Percentiles rank a stretch among this genome's conserved stretches.
These are phyloP conservation scores for Andrena fulva DNA, from an alignment of 2,888 invertebrate genomes.

Conservation along the genomic window DNA sequence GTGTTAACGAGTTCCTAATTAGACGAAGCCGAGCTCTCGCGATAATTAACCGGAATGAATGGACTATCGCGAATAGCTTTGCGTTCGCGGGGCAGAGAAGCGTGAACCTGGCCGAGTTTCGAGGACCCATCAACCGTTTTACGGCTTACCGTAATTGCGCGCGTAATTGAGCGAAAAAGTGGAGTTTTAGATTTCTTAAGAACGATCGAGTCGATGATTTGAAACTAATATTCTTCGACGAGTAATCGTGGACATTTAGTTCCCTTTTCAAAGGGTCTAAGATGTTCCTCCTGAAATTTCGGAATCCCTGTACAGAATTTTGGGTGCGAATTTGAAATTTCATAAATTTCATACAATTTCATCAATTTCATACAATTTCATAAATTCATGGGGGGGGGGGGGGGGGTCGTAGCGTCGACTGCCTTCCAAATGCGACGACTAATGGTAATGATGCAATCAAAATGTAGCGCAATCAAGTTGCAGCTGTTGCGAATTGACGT, in stretches of 20 bases:
- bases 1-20: conserved; percentile 49
- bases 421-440: conserved; percentile 4
- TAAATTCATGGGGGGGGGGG: neutral
- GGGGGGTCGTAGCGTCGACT: neutral
- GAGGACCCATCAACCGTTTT: conserved; percentile 4
- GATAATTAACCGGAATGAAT: conserved; percentile 44
- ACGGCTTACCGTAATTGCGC: neutral
- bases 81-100: neutral
- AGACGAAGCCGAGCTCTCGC: conserved; percentile 19
- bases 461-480: neutral
- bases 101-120: conserved; percentile 33
- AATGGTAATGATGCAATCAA: conserved; percentile 3
- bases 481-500: neutral
- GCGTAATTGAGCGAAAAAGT: conserved; percentile 2
- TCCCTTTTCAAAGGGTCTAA: neutral
- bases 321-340: neutral
- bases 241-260: neutral
- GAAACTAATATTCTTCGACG: neutral
- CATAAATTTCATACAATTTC: too few relatives aligned
- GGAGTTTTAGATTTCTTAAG: neutral
- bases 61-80: neutral
- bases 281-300: neutral
- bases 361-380: too few relatives aligned
- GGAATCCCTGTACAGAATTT: neutral
- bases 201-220: neutral